phyloP scores from a whole-genome alignment of 2,797 vertebrate genomes.

The Enteromius viviparus region DNA sequence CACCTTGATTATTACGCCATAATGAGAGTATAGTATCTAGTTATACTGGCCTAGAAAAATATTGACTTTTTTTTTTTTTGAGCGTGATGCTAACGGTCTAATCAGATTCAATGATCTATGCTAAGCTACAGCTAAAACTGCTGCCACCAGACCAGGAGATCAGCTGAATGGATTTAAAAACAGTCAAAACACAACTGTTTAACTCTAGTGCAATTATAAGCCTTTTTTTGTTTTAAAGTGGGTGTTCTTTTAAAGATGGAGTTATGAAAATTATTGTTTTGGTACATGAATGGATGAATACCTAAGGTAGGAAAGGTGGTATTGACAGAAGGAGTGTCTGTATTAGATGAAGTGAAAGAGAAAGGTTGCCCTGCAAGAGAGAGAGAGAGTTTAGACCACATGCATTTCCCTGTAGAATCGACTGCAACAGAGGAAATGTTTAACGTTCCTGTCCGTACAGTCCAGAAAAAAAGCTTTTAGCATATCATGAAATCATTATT shows the following conservation, averaged over 20 bases:
- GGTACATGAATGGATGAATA: constrained; percentile 42
- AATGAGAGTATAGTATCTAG: too few species aligned
- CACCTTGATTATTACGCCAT: too few species aligned
- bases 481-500: not conserved
- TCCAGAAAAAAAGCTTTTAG: not conserved
- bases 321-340: constrained; percentile 64
- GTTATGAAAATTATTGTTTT: constrained; percentile 14
- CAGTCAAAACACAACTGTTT: too few species aligned
- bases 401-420: constrained; percentile 14
- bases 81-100: too few species aligned
- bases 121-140: too few species aligned
- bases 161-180: too few species aligned
- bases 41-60: too few species aligned
- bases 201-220: too few species aligned
- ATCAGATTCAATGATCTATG: too few species aligned
- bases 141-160: too few species aligned
- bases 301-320: constrained; percentile 70
- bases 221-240: too few species aligned
- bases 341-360: constrained; percentile 70
- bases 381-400: constrained; percentile 29
- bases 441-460: not conserved
- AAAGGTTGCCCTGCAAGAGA: constrained; percentile 74
- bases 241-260: not conserved
- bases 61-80: too few species aligned
- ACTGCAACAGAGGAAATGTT: not conserved